Evolutionary conservation across 2,888 invertebrate genomes (phyloP), one percentile per base, ranked within the genome.

Genomic region (Pycnomerus fuliginosus): DNA sequence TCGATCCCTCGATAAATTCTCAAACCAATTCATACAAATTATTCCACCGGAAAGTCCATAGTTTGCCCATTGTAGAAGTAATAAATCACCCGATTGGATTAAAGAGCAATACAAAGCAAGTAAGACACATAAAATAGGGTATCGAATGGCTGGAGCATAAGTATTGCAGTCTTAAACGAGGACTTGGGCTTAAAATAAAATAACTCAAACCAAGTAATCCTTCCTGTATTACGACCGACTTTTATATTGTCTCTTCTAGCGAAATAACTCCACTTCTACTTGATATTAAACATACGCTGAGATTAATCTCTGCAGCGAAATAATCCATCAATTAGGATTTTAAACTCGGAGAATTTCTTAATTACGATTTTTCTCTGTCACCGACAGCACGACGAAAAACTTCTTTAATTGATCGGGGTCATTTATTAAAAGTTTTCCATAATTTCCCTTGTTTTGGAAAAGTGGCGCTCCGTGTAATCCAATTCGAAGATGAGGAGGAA

Each of bases 361-460:
- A 20, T 20, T 20, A 20, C 4, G 7, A 37, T 37, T 37, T 37
- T 37, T 37, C 37, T 37, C 29, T 37, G 37, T 37, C 37, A 37
- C 37, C 29, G 20, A n/a, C n/a, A n/a, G 27, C 28, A 29, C 22
- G 20, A 28, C 16, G 22, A 36, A 36, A 36, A 39, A 32, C 16
- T 39, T 39, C 20, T 16, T 8, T 39, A 39, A 39, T 39, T 39
- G 39, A 39, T 39, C 32, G 39, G 32, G 25, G 12, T 31, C 39
- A 39, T 32, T 39, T 39, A 39, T 39, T 39, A 31, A 39, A 39
- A 39, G 39, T 39, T 39, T 39, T 39, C 39, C 16, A 32, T 32
- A 39, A 39, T 39, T 39, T 28, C 25, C 17, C 15, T 22, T n/a
- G n/a, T 22, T 17, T 20, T 20, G 5, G 7, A 17, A 30, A 29